Conservation (phyloP, 2,888 invertebrate genomes). For the Beris chalybata region DNA sequence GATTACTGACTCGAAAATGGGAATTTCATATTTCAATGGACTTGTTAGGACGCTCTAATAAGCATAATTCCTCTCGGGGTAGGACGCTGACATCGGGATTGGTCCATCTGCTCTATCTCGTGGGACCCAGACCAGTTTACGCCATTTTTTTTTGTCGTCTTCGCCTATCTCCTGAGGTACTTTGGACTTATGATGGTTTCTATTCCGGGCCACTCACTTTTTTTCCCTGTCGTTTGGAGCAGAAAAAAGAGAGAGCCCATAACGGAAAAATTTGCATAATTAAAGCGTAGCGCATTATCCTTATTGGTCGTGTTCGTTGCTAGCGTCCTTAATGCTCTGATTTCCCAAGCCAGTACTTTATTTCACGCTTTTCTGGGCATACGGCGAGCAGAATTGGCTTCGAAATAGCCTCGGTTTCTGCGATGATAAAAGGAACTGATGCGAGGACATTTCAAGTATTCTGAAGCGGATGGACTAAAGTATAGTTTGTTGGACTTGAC, state of each 20-base stretch:
- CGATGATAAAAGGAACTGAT: constrained; percentile 15
- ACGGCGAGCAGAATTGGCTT: constrained; percentile 14
- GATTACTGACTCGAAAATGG: constrained; percentile 24
- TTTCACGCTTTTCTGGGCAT: constrained; percentile 34
- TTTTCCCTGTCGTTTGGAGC: neutral
- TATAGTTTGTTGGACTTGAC: constrained; percentile 15
- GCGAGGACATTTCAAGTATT: neutral
- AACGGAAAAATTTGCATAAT: constrained; percentile 36
- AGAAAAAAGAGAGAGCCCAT: constrained; percentile 4
- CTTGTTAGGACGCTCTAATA: constrained; percentile 32
- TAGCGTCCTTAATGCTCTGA: constrained; percentile 35
- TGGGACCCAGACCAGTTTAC: neutral
- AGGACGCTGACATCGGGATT: constrained; percentile 1
- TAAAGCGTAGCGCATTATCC: constrained; percentile 35
- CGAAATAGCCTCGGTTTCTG: constrained; percentile 20
- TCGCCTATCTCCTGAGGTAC: constrained; percentile 28
- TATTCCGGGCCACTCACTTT: constrained; percentile 13
- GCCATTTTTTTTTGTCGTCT: neutral
- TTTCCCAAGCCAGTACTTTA: constrained; percentile 37
- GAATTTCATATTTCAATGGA: constrained; percentile 31
- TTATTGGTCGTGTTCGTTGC: constrained; percentile 33
- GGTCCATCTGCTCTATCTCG: neutral
- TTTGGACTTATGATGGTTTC: constrained; percentile 24
- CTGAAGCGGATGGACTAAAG: constrained; percentile 5
- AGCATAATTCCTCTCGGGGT: constrained; percentile 28